Evolutionary conservation across 2,797 vertebrate species (phyloP).

Genomic region (Eupleurogrammus muticus): DNA sequence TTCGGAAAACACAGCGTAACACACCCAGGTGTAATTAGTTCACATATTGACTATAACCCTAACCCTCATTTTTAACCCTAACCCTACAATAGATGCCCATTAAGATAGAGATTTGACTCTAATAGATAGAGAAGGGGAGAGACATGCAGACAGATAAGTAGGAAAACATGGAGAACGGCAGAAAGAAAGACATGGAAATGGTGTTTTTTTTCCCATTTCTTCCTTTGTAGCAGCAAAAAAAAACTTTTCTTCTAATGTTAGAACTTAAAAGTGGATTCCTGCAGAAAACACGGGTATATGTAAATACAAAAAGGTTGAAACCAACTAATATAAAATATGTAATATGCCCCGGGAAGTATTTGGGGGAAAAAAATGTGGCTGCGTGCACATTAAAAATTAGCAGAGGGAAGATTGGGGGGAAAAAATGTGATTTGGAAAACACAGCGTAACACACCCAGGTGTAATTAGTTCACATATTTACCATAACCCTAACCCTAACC

Average conservation of each 20-base stretch:
- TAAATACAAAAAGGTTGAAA: slow-evolving; percentile 2
- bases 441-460: too few species aligned
- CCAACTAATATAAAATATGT: background rate
- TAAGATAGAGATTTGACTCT: slow-evolving; percentile 86
- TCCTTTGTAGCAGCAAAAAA: slow-evolving; percentile 13
- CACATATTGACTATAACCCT: too few species aligned
- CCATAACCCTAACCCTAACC: too few species aligned
- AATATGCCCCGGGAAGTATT: background rate
- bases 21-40: too few species aligned
- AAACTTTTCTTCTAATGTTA: background rate
- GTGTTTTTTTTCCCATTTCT: slow-evolving; percentile 19
- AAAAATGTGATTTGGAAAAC: slow-evolving; percentile 28
- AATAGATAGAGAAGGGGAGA: slow-evolving; percentile 75
- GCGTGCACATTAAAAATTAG: too few species aligned
- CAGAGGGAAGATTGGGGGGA: too few species aligned
- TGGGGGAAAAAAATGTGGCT: slow-evolving; percentile 1
- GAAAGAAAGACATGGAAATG: slow-evolving; percentile 56
- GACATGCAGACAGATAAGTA: slow-evolving; percentile 65
- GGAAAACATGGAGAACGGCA: slow-evolving; percentile 58
- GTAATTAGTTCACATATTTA: too few species aligned
- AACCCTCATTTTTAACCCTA: too few species aligned
- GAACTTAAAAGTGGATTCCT: background rate
- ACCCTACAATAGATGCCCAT: slow-evolving; percentile 88
- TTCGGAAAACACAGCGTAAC: too few species aligned
- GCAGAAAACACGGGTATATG: background rate